These are phyloP conservation scores for Falco biarmicus DNA, from an alignment of 2,797 vertebrate genomes.

Conservation along the genomic window DNA sequence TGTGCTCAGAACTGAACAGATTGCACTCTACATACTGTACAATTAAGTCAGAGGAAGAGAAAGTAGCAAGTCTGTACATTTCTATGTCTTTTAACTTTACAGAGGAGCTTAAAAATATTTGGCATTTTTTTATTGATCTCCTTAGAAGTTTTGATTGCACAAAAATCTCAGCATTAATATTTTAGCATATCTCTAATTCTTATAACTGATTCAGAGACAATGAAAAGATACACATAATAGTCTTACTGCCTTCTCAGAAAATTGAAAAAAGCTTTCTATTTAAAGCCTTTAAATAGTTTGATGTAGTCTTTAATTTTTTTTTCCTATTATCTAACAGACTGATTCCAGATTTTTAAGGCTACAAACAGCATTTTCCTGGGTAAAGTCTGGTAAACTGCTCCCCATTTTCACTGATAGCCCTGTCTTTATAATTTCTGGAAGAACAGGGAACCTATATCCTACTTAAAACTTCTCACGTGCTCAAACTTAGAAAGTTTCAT, in stretches of 20 bases:
- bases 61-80: not conserved
- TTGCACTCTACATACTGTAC: not conserved
- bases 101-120: not conserved
- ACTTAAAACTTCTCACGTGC: not conserved
- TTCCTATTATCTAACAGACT: not conserved
- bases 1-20: not conserved
- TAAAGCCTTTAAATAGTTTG: not conserved
- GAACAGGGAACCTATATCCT: not conserved
- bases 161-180: not conserved
- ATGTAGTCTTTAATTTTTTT: not conserved
- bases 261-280: not conserved
- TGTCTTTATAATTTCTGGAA: not conserved
- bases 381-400: not conserved
- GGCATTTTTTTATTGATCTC: not conserved
- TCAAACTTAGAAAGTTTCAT: not conserved
- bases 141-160: not conserved
- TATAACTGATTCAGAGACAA: not conserved
- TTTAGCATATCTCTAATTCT: not conserved
- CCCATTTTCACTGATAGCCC: not conserved
- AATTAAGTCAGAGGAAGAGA: not conserved
- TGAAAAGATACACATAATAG: not conserved
- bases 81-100: not conserved
- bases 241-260: not conserved
- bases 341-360: not conserved
- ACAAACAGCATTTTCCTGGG: not conserved